Conservation (phyloP, 2,888 invertebrate genomes). For the Pachymerium ferrugineum region DNA sequence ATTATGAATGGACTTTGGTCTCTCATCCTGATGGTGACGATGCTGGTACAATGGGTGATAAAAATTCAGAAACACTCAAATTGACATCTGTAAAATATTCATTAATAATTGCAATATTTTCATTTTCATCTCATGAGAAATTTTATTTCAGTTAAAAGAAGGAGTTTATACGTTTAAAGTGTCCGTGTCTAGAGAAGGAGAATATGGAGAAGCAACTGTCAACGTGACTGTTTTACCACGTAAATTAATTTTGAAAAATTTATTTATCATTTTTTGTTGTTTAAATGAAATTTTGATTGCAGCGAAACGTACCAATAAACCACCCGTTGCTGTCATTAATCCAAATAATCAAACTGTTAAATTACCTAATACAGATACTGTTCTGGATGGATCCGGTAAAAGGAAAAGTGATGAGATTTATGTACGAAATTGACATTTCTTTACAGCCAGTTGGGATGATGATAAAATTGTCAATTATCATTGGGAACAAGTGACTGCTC, state of each 20-base stretch:
- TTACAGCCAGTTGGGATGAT: constrained; percentile 64
- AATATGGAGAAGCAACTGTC: constrained; percentile 58
- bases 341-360: constrained; percentile 81
- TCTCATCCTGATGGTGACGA: constrained; percentile 72
- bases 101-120: background rate
- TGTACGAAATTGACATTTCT: background rate
- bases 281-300: constrained; percentile 32
- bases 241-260: constrained; percentile 40
- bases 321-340: constrained; percentile 78
- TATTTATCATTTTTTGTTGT: background rate
- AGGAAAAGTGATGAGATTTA: background rate
- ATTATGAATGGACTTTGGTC: constrained; percentile 78
- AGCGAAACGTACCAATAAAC: constrained; percentile 69
- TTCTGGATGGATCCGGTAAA: constrained; percentile 70
- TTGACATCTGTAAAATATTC: constrained; percentile 31
- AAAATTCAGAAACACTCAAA: constrained; percentile 36
- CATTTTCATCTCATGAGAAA: background rate
- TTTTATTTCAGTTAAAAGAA: constrained; percentile 49
- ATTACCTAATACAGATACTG: constrained; percentile 80
- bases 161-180: constrained; percentile 84
- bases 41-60: constrained; percentile 46
- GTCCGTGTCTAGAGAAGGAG: constrained; percentile 59
- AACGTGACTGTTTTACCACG: constrained; percentile 82
- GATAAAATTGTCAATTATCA: constrained; percentile 80
- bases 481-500: constrained; percentile 87